Base-by-base conservation (phyloP, 2,888 invertebrate genomes). In the Alloplasta piceator region DNA sequence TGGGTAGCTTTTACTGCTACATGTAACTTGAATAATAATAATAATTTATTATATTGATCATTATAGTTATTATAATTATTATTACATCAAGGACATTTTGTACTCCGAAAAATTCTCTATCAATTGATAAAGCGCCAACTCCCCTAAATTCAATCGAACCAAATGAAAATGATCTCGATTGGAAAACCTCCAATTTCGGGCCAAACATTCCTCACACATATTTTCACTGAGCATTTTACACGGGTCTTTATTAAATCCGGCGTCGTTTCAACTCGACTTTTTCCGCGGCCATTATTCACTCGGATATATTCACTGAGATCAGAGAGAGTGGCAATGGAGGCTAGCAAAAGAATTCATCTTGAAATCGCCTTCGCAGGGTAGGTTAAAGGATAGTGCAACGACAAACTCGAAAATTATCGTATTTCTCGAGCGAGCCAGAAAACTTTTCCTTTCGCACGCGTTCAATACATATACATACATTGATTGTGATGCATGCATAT, bases 351-450 rank as follows among this genome's bases (percentile, higher is more conserved):
- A 66, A 71, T 70, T 75, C 74, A 67, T 80, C 70, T 71, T 6
- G 58, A 50, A 64, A 64, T 70, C 56, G 70, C 6, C 56, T 58
- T 64, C 39, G 50, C 6, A 52, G 7, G 9, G 41, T 41, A 56
- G 50, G 66, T 52, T 52, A 26, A 41, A 60, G 9, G 38, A 78
- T 61, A 60, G 75, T 55, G 60, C 60, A 75, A 71, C 71, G 80
- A 80, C 75, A 80, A 80, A 80, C 80, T 75, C 75, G 9, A 71
- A 67, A 80, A 76, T 80, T 80, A 80, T 80, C 80, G 75, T 80
- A 67, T 72, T 75, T 61, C 52, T 66, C 48, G 46, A 9, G 66
- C 26, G 55, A 66, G 80, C 80, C 80, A 71, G 71, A 71, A 80
- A 80, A 75, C 71, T 80, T 75, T 80, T 71, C 43, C 68, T 50